Evolutionary conservation across 2,888 invertebrate genomes (phyloP), one percentile per base, ranked within the genome.

Genomic region (Gibbula magus): DNA sequence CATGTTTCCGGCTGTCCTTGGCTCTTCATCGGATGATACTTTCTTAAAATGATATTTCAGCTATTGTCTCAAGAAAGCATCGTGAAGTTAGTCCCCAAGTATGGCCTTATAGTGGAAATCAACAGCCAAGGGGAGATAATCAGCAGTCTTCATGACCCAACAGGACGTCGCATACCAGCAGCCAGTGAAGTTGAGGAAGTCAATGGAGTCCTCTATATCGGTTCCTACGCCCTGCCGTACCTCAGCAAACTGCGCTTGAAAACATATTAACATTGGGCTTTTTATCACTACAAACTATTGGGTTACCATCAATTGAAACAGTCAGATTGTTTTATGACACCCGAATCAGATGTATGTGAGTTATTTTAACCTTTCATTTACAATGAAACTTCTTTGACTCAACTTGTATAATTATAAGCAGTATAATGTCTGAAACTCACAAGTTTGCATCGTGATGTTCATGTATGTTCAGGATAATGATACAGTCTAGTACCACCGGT

Each of bases 141-240:
- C 0, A 85, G 86, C 77, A 91, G 91, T 78, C 84, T 92, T 20
- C 93, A 93, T 70, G 91, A 93, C 82, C 91, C 91, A 0, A 84
- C 88, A 39, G 93, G 92, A 7, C 70, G 84, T 51, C 85, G 87
- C 7, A 81, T 91, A 0, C 81, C 87, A 18, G 80, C 82, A 13
- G 86, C 91, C 32, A 92, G 92, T 77, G 92, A 93, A 84, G 91
- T 91, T 0, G 88, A 90, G 29, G 92, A 91, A 78, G 84, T 89
- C 45, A 86, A 91, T 73, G 91, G 91, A 0, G 84, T 89, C 7
- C 80, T 93, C 39, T 93, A 93, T 79, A 81, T 93, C 7, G 93
- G 93, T 4, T 93, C 93, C 0, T 93, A 89, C 79, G 74, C 84
- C 70, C 83, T 85, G 16, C 89, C 89, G 2, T 90, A 82, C 73